Conservation (phyloP, 2,888 invertebrate genomes). For the Pyrochroa serraticornis region DNA sequence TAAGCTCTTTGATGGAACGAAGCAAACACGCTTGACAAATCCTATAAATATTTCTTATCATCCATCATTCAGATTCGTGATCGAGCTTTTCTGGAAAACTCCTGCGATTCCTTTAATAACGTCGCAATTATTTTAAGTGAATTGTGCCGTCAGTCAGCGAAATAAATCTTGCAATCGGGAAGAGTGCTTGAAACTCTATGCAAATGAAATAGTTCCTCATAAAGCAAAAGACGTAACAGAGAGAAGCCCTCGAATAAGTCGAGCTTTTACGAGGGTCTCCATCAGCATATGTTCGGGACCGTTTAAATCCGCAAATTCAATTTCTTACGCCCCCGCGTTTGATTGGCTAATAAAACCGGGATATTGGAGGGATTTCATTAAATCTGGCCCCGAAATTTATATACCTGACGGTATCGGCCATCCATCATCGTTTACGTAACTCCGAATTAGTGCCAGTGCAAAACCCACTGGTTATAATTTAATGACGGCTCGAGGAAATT, state of each 20-base stretch:
- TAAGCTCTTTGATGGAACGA: no score
- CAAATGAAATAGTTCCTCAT: conserved; percentile 29
- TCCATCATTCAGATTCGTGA: no score
- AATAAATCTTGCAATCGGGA: conserved; percentile 23
- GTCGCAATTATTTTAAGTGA: conserved; percentile 22
- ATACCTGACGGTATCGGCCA: neutral
- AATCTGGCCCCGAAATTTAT: neutral
- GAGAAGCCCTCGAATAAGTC: conserved; percentile 4
- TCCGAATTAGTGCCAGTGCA: no score
- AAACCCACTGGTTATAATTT: no score
- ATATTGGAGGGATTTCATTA: conserved; percentile 23
- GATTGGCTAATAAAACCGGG: conserved; percentile 27
- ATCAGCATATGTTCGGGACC: conserved; percentile 22
- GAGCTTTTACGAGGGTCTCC: conserved; percentile 22
- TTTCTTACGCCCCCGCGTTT: conserved; percentile 25
- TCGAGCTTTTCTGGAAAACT: no score
- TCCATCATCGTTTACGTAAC: neutral
- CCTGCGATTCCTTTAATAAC: no score
- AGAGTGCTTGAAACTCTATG: conserved; percentile 17
- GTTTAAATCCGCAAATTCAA: conserved; percentile 27
- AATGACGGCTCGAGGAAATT: no score
- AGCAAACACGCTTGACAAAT: no score
- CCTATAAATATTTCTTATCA: no score
- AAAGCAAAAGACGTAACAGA: conserved; percentile 13
- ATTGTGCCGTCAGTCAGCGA: conserved; percentile 6